Base-by-base conservation (phyloP, 2,888 invertebrate genomes). In the Chloroclysta siterata region DNA sequence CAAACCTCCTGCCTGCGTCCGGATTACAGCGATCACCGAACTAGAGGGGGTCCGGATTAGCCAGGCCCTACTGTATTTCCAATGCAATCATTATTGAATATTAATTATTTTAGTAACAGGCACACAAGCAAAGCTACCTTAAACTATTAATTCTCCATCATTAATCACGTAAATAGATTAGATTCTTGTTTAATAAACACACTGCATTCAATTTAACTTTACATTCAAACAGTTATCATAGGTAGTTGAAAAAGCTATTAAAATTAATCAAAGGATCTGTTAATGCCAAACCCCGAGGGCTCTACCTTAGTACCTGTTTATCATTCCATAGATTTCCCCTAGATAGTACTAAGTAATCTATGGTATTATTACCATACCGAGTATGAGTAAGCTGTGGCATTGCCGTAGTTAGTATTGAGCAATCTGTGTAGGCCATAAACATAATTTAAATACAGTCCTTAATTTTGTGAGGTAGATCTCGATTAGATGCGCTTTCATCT, bases 401-500 rank as follows among this genome's bases (percentile, higher is more conserved):
- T 28, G 29, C 5, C 41, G 11, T 51, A 58, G 60, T 53, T 7
- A 46, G 36, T 65, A 54, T 58, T 54, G 50, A 46, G 57, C 53
- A 58, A 51, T 58, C 65, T 65, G 42, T 58, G 58, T 44, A 28
- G 14, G 51, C 61, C 58, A 67, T 67, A 67, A 67, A 67, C 54
- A 61, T 64, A 64, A 64, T 65, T 65, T 68, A 66, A 70, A 65
- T 65, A 60, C 55, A 61, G 64, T 62, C 63, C 65, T 65, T 60
- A 55, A 65, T 61, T 65, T 65, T 51, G 53, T 65, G 57, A 72
- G 73, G 72, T 69, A 73, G 75, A 68, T 67, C 75, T 71, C 74
- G 76, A 83, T 85, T 85, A 81, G 82, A 81, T 72, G 74, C 80
- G 82, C 79, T 84, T 82, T 85, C 81, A 71, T 79, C 78, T 78